Evolutionary conservation across 2,113 vertebrate species (phyloP).

Genomic region (Acrocephalus arundinaceus): DNA sequence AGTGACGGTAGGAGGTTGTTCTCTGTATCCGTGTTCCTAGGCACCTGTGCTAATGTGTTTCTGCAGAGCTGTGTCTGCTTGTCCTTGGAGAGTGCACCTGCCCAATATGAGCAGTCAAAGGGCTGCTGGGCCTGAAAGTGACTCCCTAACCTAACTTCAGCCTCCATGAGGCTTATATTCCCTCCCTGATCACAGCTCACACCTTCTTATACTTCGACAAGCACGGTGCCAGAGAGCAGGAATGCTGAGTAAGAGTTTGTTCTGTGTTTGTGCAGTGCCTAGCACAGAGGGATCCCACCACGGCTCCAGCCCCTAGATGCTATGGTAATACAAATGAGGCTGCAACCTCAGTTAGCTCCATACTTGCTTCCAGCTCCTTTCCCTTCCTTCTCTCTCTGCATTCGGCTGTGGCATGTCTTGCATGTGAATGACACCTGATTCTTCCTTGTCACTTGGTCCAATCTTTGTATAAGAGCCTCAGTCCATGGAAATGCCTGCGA

Average conservation of each 20-base stretch:
- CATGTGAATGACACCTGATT: not conserved
- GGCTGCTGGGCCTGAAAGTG: not conserved
- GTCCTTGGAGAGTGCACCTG: not conserved
- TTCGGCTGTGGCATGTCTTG: not conserved
- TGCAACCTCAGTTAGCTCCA: not conserved
- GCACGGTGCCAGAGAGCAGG: not conserved
- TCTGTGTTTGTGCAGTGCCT: slow-evolving; percentile 64
- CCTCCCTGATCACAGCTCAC: not conserved
- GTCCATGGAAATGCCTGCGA: not conserved
- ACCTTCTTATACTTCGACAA: not conserved
- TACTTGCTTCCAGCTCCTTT: not conserved
- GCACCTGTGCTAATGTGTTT: not conserved
- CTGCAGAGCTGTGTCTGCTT: not conserved
- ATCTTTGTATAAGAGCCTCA: not conserved
- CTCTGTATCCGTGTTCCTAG: not conserved
- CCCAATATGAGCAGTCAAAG: fast-evolving
- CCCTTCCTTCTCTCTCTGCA: not conserved
- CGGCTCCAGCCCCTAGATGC: not conserved
- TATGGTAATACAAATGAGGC: slow-evolving; percentile 8
- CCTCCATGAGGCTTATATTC: not conserved
- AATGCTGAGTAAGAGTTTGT: not conserved
- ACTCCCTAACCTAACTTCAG: not conserved
- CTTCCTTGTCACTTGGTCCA: not conserved
- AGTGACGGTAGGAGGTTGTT: not conserved
- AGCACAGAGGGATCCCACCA: not conserved